Base-by-base conservation (phyloP, 2,113 vertebrate species). In the Chroicocephalus ridibundus region DNA sequence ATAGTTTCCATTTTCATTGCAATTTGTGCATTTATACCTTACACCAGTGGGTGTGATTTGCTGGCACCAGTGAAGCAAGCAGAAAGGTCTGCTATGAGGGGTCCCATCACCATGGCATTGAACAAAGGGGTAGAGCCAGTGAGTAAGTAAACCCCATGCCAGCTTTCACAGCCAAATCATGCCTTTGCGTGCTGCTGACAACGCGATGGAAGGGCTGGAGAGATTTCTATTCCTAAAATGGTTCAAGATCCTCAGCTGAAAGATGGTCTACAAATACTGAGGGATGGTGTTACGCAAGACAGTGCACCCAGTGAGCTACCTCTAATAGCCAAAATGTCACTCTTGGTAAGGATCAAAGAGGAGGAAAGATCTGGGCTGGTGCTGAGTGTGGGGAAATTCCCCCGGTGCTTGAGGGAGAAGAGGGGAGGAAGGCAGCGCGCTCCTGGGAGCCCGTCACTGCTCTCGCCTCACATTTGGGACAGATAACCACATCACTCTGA, bases 81-180 rank as follows among this genome's bases (percentile, higher is more conserved):
- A 77, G 46, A 36, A 75, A 75, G 26, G 13, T 71, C 76, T 85
- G 57, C 64, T 42, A 0, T 19, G 70, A 86, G 58, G n/a, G 34
- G 15, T 78, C 52, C 47, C 11, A 1, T 68, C 7, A 1, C 18
- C 0, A 0, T n/a, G 40, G 40, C 36, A 51, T 17, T 51, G 42
- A 72, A 64, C 58, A 61, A 69, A 60, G 19, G 31, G 4, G 15
- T 34, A 80, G 69, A 76, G 21, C 21, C 64, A 85, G 26, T 27
- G 25, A 79, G 36, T 55, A 60, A 64, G 16, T n/a, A 54, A 88
- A 27, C 7, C 17, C 62, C 54, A 15, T 32, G 12, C 26, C 82
- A 70, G 36, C 44, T 82, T 88, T 86, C 54, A 34, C 61, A 79
- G 66, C 27, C 25, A 61, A 76, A 64, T 79, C 44, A 20, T 26